These are phyloP conservation scores for Xylota sylvarum DNA, from an alignment of 2,888 invertebrate species.

Conservation along the genomic window DNA sequence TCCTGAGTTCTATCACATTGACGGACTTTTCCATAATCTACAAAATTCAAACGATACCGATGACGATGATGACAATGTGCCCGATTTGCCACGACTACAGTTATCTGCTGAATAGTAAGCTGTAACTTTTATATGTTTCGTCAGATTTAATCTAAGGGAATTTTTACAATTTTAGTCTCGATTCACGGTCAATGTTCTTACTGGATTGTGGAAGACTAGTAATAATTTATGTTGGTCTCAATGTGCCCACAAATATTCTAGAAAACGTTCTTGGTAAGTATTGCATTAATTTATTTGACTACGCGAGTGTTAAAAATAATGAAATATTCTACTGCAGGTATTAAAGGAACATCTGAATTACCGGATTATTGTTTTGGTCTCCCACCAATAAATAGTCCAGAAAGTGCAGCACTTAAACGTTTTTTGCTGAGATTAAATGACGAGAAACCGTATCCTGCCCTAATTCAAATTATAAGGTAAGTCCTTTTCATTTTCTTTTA, in stretches of 20 bases:
- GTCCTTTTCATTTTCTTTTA: constrained; percentile 55
- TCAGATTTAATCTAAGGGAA: constrained; percentile 18
- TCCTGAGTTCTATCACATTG: constrained; percentile 96
- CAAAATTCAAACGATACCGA: constrained; percentile 82
- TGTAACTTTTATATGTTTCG: constrained; percentile 12
- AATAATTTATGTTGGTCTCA: constrained; percentile 93
- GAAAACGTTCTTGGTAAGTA: constrained; percentile 88
- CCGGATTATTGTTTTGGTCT: constrained; percentile 91
- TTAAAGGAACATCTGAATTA: constrained; percentile 89
- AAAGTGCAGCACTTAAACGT: constrained; percentile 90
- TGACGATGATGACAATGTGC: constrained; percentile 84
- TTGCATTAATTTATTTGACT: not conserved
- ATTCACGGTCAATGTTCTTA: constrained; percentile 95
- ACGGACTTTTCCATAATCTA: constrained; percentile 87
- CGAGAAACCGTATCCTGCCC: constrained; percentile 92
- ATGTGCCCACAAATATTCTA: constrained; percentile 90
- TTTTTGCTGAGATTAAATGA: constrained; percentile 94
- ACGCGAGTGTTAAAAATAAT: not conserved
- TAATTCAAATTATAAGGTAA: constrained; percentile 93
- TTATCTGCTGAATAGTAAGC: constrained; percentile 91
- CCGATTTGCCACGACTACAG: constrained; percentile 92
- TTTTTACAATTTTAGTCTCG: constrained; percentile 86
- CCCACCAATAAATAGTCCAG: constrained; percentile 91
- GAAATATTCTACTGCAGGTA: constrained; percentile 85
- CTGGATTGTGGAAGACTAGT: constrained; percentile 94